Conservation (phyloP, 1,140 invertebrate genomes). For the Heterodera schachtii region DNA sequence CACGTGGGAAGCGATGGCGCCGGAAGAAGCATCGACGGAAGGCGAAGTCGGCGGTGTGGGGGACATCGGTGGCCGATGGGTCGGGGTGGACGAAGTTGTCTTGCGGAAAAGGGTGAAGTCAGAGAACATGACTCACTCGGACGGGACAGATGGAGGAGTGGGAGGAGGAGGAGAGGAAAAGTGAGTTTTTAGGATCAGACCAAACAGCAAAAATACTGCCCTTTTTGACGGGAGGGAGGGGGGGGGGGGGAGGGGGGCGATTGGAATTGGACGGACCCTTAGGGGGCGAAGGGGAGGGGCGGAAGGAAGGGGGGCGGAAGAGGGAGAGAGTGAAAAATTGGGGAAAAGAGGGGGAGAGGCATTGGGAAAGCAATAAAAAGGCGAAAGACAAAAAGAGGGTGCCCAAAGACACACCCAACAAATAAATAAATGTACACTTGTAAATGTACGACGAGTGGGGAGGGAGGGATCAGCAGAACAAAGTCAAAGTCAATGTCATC, state of each 20-base stretch:
- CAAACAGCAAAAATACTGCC: neutral
- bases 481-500: neutral
- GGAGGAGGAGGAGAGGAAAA: neutral
- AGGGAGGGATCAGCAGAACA: no score
- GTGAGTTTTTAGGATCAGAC: neutral
- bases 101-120: conserved; percentile 5
- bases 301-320: neutral
- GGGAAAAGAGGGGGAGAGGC: neutral
- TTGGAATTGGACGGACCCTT: neutral
- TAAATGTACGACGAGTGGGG: neutral
- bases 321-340: neutral
- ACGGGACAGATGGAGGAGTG: neutral
- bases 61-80: neutral
- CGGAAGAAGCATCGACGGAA: neutral
- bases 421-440: neutral
- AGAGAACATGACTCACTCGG: neutral
- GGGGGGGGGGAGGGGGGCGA: neutral
- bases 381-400: neutral
- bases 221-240: neutral
- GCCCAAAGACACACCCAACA: neutral
- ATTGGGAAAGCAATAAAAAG: conserved; percentile 16
- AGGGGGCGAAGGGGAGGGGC: neutral
- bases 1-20: conserved; percentile 56
- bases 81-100: conserved; percentile 17
- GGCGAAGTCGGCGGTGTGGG: conserved; percentile 6